These are phyloP conservation scores for Dryobates pubescens DNA, from an alignment of 2,797 vertebrate species.

Conservation along the genomic window DNA sequence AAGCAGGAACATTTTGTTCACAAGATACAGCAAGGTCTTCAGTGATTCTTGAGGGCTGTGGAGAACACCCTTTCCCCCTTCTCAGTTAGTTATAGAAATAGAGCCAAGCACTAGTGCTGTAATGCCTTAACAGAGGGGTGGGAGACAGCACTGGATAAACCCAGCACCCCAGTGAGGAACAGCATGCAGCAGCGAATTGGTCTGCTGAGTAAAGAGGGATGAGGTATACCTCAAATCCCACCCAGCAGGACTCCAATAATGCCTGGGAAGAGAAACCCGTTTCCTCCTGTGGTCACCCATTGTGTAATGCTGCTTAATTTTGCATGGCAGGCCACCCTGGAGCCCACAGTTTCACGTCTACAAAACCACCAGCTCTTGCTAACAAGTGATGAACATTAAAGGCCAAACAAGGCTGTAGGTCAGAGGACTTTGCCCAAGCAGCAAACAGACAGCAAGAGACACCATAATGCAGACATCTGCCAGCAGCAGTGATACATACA, in stretches of 20 bases:
- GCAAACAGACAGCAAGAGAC: neutral
- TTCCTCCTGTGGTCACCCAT: neutral
- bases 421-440: neutral
- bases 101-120: neutral
- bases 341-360: neutral
- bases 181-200: fast-evolving
- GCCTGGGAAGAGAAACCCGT: neutral
- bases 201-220: neutral
- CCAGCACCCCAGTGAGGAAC: fast-evolving
- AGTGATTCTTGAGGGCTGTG: neutral
- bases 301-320: neutral
- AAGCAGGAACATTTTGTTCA: neutral
- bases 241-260: fast-evolving
- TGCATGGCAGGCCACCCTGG: neutral
- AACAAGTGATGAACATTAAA: neutral
- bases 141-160: neutral
- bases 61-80: neutral
- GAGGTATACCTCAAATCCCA: neutral
- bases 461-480: fast-evolving
- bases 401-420: neutral
- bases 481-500: neutral
- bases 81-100: neutral
- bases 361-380: neutral
- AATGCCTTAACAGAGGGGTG: neutral
- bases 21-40: neutral